phyloP scores from a whole-genome alignment of 2,888 invertebrate genomes.

The Sepioteuthis lessoniana region DNA sequence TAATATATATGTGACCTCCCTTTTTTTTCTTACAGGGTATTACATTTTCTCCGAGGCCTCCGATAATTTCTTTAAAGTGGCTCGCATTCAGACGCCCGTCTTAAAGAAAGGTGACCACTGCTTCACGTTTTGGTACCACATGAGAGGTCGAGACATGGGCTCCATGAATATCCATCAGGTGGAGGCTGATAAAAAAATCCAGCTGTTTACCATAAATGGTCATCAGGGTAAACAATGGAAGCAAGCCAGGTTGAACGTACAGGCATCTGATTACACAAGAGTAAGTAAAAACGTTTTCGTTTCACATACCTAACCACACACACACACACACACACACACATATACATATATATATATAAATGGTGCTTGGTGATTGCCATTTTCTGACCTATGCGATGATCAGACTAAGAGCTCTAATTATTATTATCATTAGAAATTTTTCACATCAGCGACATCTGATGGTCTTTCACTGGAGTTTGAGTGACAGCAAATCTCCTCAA shows the following conservation, averaged over 20 bases:
- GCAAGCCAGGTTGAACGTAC: background rate
- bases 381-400: too few species aligned
- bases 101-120: background rate
- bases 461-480: too few species aligned
- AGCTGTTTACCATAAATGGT: background rate
- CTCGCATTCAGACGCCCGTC: background rate
- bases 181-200: background rate
- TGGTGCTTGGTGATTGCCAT: too few species aligned
- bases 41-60: background rate
- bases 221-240: background rate
- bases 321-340: too few species aligned
- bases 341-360: too few species aligned
- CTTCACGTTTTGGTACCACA: background rate
- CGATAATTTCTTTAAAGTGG: background rate
- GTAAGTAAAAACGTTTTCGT: background rate
- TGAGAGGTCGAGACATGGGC: background rate
- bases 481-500: too few species aligned
- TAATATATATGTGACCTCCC: too few species aligned
- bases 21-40: background rate
- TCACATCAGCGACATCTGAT: too few species aligned
- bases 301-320: too few species aligned
- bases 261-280: background rate
- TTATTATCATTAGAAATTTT: too few species aligned
- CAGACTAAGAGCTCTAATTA: too few species aligned
- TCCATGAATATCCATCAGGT: background rate